Evolutionary conservation across 2,888 invertebrate genomes (phyloP), one percentile per base, ranked within the genome.

Genomic region (Trachelus troglodyta): DNA sequence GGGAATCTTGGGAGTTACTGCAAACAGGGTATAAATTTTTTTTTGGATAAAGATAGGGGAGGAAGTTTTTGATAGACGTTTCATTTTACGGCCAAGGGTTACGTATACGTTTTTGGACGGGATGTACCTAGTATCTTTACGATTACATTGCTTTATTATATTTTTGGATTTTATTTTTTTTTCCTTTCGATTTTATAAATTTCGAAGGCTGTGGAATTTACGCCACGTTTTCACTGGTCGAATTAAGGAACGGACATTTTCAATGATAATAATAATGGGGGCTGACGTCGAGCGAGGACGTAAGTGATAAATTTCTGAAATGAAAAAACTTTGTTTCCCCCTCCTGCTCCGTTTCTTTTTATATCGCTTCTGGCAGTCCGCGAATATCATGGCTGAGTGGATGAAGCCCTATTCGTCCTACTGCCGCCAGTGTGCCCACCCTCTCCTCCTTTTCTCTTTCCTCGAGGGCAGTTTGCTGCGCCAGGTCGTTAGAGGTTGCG

Each of bases 371-470:
- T 34, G 71, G 71, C 71, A 71, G 71, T 71, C 31, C 71, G 12
- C 31, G 71, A 71, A 71, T 71, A 71, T 71, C 71, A 71, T 71
- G 71, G 71, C 71, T 71, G 71, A 71, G 71, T 71, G 71, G 71
- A 71, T 31, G 71, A 34, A 71, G 33, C 71, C 71, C 71, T 34
- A 12, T 71, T 71, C 71, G 23, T 23, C 56, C 56, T 56, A 56
- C 56, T 23, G 56, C 56, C 40, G 69, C 30, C 69, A 30, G 69
- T 12, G 4, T 12, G 69, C 69, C 30, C 69, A 33, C 12, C 69
- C 12, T 12, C 71, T 15, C 3, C 30, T 30, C 69, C 40, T 56
- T 56, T 23, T 56, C 71, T 31, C 33, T 31, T 71, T 34, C 12
- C 71, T 71, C 71, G 71, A 31, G 71, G 71, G 71, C 31, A 71